Conservation (phyloP, 2,113 vertebrate genomes). For the Macrotis lagotis region DNA sequence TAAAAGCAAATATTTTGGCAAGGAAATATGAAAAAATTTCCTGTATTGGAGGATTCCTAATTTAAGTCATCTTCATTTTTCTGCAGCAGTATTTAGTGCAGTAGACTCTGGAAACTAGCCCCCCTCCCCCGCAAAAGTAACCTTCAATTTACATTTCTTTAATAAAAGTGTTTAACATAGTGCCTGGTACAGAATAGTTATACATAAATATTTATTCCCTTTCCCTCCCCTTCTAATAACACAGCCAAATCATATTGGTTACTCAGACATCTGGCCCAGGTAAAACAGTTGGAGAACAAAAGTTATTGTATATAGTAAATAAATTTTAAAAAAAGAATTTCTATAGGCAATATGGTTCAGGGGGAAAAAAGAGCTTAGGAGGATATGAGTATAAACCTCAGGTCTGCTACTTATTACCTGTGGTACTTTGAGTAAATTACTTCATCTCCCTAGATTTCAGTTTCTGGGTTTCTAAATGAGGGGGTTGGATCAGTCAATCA, state of each 20-base stretch:
- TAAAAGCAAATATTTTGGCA: neutral
- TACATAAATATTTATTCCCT: too few species aligned
- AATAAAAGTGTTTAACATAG: neutral
- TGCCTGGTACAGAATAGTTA: too few species aligned
- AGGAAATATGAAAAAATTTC: neutral
- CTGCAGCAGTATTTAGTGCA: constrained; percentile 37
- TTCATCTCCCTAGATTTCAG: neutral
- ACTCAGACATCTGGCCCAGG: constrained; percentile 56
- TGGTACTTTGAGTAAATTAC: neutral
- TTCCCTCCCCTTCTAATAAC: too few species aligned
- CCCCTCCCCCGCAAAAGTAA: constrained; percentile 23
- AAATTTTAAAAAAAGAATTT: neutral
- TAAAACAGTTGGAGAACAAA: constrained; percentile 56
- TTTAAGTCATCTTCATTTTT: too few species aligned
- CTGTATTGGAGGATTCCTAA: neutral
- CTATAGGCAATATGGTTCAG: neutral
- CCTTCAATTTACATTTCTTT: constrained; percentile 39
- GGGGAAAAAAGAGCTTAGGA: neutral
- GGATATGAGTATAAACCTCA: neutral
- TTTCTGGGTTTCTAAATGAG: neutral
- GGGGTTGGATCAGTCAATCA: neutral
- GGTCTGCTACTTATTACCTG: neutral
- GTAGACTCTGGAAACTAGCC: constrained; percentile 54
- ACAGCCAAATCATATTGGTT: constrained; percentile 48
- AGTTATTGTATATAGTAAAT: neutral